These are phyloP conservation scores for Drosophila nasuta DNA, from an alignment of 1,140 invertebrate genomes.

Conservation along the genomic window DNA sequence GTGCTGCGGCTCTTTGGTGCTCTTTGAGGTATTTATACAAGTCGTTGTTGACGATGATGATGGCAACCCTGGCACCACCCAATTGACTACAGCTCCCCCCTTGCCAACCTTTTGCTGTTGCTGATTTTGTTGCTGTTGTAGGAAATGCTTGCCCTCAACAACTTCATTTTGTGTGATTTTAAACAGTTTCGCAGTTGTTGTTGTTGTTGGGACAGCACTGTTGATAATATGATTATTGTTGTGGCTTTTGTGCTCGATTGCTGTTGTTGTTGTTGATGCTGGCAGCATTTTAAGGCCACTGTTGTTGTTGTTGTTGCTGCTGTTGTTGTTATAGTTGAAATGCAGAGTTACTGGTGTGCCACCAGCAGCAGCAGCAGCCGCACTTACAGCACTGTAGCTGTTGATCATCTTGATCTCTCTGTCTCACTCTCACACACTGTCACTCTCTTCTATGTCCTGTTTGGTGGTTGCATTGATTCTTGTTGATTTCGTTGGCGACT, in stretches of 20 bases:
- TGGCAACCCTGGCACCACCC: constrained; percentile 21
- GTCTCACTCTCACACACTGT: background rate
- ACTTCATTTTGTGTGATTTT: constrained; percentile 50
- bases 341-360: constrained; percentile 64
- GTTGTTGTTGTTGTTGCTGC: constrained; percentile 18
- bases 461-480: constrained; percentile 30
- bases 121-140: constrained; percentile 31
- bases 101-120: constrained; percentile 11
- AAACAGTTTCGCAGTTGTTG: constrained; percentile 40
- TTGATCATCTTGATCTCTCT: constrained; percentile 60
- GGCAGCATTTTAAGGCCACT: constrained; percentile 37
- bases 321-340: constrained; percentile 63
- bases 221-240: constrained; percentile 32
- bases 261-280: constrained; percentile 27
- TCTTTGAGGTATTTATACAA: constrained; percentile 40
- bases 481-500: constrained; percentile 34
- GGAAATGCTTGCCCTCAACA: constrained; percentile 40
- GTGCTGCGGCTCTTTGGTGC: constrained; percentile 49
- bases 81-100: constrained; percentile 11
- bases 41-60: background rate
- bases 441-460: constrained; percentile 10
- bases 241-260: constrained; percentile 49
- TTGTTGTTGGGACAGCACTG: constrained; percentile 42
- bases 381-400: constrained; percentile 57
- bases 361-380: constrained; percentile 49